Conservation (phyloP, 2,888 invertebrate genomes). For the Xanthia icteritia region DNA sequence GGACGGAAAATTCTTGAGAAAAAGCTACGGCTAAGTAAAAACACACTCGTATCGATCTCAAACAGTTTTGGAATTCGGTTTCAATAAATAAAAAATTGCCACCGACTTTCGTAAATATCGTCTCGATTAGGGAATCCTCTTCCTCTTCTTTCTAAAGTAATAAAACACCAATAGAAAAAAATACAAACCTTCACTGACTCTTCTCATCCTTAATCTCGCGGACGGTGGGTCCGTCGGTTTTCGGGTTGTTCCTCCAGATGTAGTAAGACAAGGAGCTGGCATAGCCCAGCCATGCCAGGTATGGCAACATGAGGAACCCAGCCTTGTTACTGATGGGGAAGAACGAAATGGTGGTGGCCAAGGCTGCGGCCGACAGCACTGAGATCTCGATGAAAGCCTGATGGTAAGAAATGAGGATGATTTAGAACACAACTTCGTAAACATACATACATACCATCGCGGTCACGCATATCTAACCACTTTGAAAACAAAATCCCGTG, state of each 20-base stretch:
- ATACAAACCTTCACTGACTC: conserved; percentile 58
- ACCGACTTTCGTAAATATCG: background rate
- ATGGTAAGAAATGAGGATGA: background rate
- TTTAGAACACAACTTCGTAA: background rate
- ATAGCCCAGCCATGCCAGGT: conserved; percentile 84
- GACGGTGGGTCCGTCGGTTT: conserved; percentile 64
- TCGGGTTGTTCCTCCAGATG: conserved; percentile 84
- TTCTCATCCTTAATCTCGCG: conserved; percentile 69
- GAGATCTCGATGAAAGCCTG: conserved; percentile 86
- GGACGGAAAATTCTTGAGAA: background rate
- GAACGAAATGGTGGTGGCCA: conserved; percentile 81
- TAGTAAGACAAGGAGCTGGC: conserved; percentile 81
- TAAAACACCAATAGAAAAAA: background rate
- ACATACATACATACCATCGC: background rate
- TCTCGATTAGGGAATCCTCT: background rate
- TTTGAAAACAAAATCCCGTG: no score
- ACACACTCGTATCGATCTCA: background rate
- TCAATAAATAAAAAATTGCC: background rate
- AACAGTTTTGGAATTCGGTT: background rate
- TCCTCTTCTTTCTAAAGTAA: background rate
- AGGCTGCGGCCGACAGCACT: conserved; percentile 78
- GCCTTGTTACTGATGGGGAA: conserved; percentile 76
- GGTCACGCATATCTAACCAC: no score
- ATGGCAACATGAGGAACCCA: conserved; percentile 79
- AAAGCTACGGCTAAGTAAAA: background rate